phyloP scores from a whole-genome alignment of 2,113 vertebrate genomes.

The Calyptommatus sinebrachiatus region DNA sequence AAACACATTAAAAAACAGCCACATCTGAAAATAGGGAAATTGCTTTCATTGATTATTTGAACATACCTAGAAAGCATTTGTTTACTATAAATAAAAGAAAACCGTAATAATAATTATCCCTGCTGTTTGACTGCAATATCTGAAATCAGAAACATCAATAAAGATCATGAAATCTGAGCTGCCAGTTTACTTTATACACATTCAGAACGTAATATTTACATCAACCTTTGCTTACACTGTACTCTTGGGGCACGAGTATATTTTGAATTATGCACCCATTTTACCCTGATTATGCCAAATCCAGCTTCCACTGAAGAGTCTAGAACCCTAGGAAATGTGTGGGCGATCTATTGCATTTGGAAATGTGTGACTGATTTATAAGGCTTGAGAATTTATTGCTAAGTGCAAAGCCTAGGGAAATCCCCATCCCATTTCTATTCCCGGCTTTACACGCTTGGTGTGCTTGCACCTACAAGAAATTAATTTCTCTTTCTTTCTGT shows the following conservation, averaged over 20 bases:
- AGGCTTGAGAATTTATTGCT: conserved; percentile 2
- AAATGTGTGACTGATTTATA: conserved; percentile 2
- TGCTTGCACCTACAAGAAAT: conserved; percentile 16
- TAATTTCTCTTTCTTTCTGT: conserved; percentile 1
- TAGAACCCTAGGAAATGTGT: neutral
- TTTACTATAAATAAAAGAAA: too few species aligned
- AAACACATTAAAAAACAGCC: too few species aligned
- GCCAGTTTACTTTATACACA: too few species aligned
- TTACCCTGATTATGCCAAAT: neutral
- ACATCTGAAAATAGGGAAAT: too few species aligned
- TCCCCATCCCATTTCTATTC: neutral
- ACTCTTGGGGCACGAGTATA: neutral
- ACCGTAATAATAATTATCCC: too few species aligned
- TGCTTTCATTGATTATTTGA: neutral
- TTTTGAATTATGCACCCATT: neutral
- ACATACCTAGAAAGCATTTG: too few species aligned
- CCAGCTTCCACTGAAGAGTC: neutral
- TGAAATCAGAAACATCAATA: too few species aligned
- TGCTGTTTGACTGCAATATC: too few species aligned
- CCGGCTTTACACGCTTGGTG: conserved; percentile 1
- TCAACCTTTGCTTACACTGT: too few species aligned
- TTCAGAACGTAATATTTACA: too few species aligned
- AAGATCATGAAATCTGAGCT: too few species aligned
- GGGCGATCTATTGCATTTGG: neutral
- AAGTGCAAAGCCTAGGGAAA: conserved; percentile 15